These are phyloP conservation scores for Falco novaeseelandiae DNA, from an alignment of 2,797 vertebrate genomes.

Conservation along the genomic window DNA sequence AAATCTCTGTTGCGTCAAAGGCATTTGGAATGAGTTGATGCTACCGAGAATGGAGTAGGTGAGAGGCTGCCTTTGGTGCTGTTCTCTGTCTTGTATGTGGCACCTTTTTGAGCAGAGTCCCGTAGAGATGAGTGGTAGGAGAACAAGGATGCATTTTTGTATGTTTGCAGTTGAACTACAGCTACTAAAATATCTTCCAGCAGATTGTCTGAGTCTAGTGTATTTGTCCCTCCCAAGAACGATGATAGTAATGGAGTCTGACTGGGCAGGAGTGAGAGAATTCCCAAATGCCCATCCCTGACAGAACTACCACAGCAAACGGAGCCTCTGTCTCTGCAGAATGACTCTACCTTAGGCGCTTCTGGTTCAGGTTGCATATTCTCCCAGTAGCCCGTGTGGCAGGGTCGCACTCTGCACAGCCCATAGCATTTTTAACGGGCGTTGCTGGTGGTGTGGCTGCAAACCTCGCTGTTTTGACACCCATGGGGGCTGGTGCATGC, in stretches of 20 bases:
- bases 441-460: neutral
- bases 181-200: neutral
- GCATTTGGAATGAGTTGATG: neutral
- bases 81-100: neutral
- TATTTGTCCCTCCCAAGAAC: neutral
- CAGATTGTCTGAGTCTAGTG: neutral
- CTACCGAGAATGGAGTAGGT: accelerated
- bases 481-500: accelerated
- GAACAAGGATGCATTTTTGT: neutral
- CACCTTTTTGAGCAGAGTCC: neutral
- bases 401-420: neutral
- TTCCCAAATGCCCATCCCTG: neutral
- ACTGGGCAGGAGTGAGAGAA: neutral
- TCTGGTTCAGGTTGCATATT: neutral
- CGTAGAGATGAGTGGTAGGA: neutral
- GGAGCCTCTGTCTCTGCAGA: neutral
- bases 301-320: neutral
- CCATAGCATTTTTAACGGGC: neutral
- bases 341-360: neutral
- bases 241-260: neutral
- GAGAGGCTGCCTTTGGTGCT: neutral
- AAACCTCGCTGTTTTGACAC: accelerated
- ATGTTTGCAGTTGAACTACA: neutral
- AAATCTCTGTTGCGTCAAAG: neutral
- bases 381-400: accelerated